Base-by-base conservation (phyloP, 2,113 vertebrate genomes). In the Mus pahari region DNA sequence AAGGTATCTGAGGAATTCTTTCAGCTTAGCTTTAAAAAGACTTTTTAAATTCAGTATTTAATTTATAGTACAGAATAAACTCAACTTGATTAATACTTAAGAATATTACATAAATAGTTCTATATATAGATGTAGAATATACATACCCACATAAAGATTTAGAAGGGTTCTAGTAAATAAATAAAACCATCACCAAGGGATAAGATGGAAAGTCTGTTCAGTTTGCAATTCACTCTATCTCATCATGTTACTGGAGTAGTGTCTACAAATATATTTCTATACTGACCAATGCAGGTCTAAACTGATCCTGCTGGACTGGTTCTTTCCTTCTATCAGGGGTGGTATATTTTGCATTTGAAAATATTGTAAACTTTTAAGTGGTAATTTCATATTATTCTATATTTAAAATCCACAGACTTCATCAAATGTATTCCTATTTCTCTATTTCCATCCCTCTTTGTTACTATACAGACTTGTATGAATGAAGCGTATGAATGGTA, bases 341-440 rank as follows among this genome's bases (percentile, higher is more conserved):
- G 39, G 48, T 22, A 6, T 22, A 86, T 33, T 66, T 64, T 42
- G 26, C 60, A 66, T 78, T 95, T 86, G 77, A 88, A 88, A 86
- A 3, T 81, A 89, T 48, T 96, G 78, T 92, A 66, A 16, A 20
- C 74, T 84, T 68, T 22, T 45, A 93, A 86, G 78, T 11, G 33
- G 14, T 62, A 88, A 84, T 39, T 53, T 92, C 22, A 45, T 64
- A 70, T 94, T 82, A 53, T 79, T 87, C 50, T 84, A 68, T 84
- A 83, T 50, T 92, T 83, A 79, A 92, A 92, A 83, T 92, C 87
- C 70, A 95, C 7, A 82, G 16, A 68, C 79, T 87, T 92, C 24
- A 82, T 73, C 73, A 95, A 83, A 71, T 48, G 50, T 50, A 62
- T 78, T 94, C 87, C 14, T 81, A 42, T 5, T 26, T 48, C 45